These are phyloP conservation scores for Tachysurus vachellii DNA, from an alignment of 2,113 vertebrate species.

Conservation along the genomic window DNA sequence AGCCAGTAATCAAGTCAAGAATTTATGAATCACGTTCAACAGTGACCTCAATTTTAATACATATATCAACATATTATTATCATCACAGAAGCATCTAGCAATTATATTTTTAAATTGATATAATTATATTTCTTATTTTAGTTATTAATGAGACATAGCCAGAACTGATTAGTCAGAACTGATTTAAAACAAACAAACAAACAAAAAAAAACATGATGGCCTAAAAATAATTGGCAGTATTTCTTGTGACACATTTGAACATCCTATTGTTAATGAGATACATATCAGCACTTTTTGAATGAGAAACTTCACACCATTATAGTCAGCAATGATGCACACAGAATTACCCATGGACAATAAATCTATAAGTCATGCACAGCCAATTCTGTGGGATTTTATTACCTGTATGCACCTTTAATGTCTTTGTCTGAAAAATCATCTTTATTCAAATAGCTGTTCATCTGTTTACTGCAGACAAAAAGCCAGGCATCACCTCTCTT, in stretches of 20 bases:
- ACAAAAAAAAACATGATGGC: background rate
- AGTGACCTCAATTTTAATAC: no score
- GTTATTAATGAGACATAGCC: background rate
- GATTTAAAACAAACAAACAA: background rate
- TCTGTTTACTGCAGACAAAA: conserved; percentile 6
- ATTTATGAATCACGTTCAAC: no score
- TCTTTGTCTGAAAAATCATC: background rate
- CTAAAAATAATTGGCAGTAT: background rate
- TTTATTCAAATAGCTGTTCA: conserved; percentile 1
- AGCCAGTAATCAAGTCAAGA: no score
- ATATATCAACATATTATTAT: no score
- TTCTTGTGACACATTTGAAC: background rate
- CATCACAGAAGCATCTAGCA: no score
- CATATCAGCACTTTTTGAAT: background rate
- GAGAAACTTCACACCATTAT: background rate
- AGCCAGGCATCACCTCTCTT: conserved; percentile 1
- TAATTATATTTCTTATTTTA: background rate
- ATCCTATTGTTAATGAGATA: background rate
- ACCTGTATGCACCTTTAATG: background rate
- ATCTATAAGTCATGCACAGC: background rate
- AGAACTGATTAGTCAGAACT: background rate
- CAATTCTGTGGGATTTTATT: background rate
- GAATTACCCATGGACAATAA: background rate
- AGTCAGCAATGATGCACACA: background rate
- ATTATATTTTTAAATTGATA: no score